Base-by-base conservation (phyloP, 2,888 invertebrate genomes). In the Drosophila maculinotata region DNA sequence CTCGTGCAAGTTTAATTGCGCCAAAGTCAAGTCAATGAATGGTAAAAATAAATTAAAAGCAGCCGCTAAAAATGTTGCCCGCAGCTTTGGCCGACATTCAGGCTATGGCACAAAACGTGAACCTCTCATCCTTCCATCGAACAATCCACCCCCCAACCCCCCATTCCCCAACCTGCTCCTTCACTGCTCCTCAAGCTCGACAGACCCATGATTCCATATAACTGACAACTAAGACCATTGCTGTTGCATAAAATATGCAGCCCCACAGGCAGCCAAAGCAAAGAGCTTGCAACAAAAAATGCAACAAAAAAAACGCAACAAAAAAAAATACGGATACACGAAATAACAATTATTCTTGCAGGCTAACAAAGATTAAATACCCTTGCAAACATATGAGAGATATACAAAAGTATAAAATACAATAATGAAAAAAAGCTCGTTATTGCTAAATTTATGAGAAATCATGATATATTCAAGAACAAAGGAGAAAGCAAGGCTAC, bases 221-320 rank as follows among this genome's bases (percentile, higher is more conserved):
- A 28, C 51, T 30, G 51, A 20, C 45, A 51, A 28, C 49, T 28
- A 65, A 47, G 62, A 65, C 35, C 28, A 25, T n/a, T 56, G 73
- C 53, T 57, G 33, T 59, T 67, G 74, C 81, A 80, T 74, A 60
- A 84, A 77, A 68, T 74, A 81, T 79, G 72, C 69, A 52, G 58
- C 60, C 66, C 82, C 72, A 66, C 47, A 67, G 80, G 64, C 70
- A 62, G 57, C 44, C 47, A 35, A 30, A 51, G 69, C 69, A 49
- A 63, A 62, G 54, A 58, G 57, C 54, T 45, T 49, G 54, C 44
- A 59, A 75, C 60, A 75, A 72, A 69, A 75, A 52, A 60, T 54
- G 42, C 57, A 58, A 48, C 49, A 47, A 28, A 28, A 31, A 31
- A 38, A 28, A 15, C 1, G 10, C 1, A 7, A 41, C 14, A 33